These are phyloP conservation scores for Brachylomia viminalis DNA, from an alignment of 2,888 invertebrate genomes.

Conservation along the genomic window DNA sequence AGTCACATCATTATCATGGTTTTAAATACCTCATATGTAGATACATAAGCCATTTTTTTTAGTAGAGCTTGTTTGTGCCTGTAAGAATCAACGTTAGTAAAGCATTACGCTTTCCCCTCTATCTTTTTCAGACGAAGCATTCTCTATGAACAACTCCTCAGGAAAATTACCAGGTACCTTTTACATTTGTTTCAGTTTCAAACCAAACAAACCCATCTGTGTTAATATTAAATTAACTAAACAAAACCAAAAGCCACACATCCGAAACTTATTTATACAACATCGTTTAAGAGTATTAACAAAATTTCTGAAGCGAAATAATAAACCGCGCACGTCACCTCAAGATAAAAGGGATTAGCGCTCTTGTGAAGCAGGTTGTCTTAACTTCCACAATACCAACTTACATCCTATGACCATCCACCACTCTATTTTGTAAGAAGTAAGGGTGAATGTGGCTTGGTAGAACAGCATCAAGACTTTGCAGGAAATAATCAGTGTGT, in stretches of 20 bases:
- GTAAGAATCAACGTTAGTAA: too few species aligned
- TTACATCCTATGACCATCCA: constrained; percentile 26
- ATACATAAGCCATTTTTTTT: background rate
- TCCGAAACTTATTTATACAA: constrained; percentile 62
- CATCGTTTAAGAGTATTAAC: constrained; percentile 75
- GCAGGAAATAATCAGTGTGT: constrained; percentile 84
- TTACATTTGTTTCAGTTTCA: background rate
- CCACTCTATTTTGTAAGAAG: constrained; percentile 21
- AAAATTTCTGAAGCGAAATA: constrained; percentile 85
- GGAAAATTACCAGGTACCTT: background rate
- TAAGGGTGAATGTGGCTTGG: constrained; percentile 63
- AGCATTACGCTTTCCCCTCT: background rate
- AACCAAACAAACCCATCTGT: constrained; percentile 19
- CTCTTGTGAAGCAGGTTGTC: constrained; percentile 85
- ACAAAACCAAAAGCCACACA: constrained; percentile 65
- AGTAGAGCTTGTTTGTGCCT: background rate
- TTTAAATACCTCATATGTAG: background rate
- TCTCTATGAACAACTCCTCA: background rate
- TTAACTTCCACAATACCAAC: constrained; percentile 69
- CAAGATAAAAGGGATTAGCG: constrained; percentile 88
- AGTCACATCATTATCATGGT: background rate
- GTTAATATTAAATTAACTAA: constrained; percentile 42
- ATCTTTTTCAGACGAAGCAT: background rate
- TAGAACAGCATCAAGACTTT: constrained; percentile 56
- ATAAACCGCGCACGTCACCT: constrained; percentile 88